These are phyloP conservation scores for Cephus rjabovi DNA, from an alignment of 2,888 invertebrate species.

Conservation along the genomic window DNA sequence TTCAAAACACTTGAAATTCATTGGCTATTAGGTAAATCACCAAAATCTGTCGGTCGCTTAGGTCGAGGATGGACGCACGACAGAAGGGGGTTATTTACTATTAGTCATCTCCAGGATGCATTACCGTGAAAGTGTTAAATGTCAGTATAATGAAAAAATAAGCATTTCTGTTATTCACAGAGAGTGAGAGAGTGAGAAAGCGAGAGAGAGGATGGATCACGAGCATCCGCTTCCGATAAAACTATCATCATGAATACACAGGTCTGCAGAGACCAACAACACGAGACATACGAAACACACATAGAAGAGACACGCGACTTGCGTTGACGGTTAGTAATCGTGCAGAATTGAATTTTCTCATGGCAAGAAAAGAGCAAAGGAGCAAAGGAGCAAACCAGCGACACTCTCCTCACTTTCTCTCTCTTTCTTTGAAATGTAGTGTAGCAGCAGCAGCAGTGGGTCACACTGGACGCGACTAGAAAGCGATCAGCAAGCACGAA, in stretches of 20 bases:
- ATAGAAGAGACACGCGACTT: too few relatives aligned
- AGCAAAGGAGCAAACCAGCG: neutral
- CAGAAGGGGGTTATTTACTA: neutral
- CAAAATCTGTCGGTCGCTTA: neutral
- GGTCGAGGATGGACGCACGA: neutral
- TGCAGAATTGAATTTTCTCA: neutral
- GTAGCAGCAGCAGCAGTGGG: neutral
- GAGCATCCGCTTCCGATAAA: too few relatives aligned
- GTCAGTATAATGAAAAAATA: neutral
- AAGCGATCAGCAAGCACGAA: neutral
- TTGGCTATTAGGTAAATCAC: neutral
- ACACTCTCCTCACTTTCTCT: neutral
- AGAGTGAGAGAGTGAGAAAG: too few relatives aligned
- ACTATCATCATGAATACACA: too few relatives aligned
- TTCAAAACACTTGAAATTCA: neutral
- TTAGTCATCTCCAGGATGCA: neutral
- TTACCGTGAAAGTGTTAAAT: neutral
- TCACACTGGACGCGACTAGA: neutral
- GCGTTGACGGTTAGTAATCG: neutral
- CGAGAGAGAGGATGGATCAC: neutral
- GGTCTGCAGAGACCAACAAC: too few relatives aligned
- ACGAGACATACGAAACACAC: too few relatives aligned
- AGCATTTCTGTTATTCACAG: neutral
- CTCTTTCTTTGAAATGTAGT: neutral
- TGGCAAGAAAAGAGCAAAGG: neutral